These are phyloP conservation scores for Colossoma macropomum DNA, from an alignment of 2,113 vertebrate genomes.

Conservation along the genomic window DNA sequence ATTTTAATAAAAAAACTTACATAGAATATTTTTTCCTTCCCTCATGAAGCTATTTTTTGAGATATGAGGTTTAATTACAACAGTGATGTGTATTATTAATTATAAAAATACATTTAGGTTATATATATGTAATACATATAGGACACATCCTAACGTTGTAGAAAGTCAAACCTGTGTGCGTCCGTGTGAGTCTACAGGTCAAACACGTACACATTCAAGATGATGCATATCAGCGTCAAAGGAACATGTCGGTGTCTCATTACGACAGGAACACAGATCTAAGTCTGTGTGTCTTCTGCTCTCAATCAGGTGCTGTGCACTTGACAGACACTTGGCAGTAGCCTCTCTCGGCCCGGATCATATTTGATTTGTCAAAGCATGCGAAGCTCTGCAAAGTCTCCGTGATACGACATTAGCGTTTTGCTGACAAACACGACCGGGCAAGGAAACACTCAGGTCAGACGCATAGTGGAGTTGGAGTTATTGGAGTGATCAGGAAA, in stretches of 20 bases:
- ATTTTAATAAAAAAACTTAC: too few relatives aligned
- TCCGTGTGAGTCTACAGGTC: neutral
- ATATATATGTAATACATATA: too few relatives aligned
- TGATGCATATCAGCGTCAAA: slow-evolving; percentile 13
- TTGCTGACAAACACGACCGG: neutral
- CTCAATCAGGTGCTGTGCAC: slow-evolving; percentile 33
- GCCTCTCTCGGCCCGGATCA: slow-evolving; percentile 40
- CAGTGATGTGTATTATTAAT: too few relatives aligned
- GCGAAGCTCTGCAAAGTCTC: slow-evolving; percentile 17
- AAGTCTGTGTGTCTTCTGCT: slow-evolving; percentile 37
- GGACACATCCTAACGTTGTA: neutral
- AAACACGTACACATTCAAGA: slow-evolving; percentile 21
- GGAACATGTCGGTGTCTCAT: slow-evolving; percentile 19
- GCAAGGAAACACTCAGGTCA: slow-evolving; percentile 4
- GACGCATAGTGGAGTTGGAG: neutral
- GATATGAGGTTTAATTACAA: too few relatives aligned
- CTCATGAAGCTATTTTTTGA: too few relatives aligned
- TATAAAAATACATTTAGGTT: too few relatives aligned
- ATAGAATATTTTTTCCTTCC: too few relatives aligned
- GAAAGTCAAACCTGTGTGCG: neutral
- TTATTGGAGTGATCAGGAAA: neutral
- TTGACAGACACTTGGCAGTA: slow-evolving; percentile 49
- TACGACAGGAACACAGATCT: slow-evolving; percentile 2
- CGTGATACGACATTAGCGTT: slow-evolving; percentile 4
- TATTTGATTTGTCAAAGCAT: slow-evolving; percentile 46